Percentiles rank a stretch among this genome's conserved stretches.
Evolutionary conservation across 2,797 vertebrate species (phyloP).

Genomic region (Neosilurus hyrtlii): DNA sequence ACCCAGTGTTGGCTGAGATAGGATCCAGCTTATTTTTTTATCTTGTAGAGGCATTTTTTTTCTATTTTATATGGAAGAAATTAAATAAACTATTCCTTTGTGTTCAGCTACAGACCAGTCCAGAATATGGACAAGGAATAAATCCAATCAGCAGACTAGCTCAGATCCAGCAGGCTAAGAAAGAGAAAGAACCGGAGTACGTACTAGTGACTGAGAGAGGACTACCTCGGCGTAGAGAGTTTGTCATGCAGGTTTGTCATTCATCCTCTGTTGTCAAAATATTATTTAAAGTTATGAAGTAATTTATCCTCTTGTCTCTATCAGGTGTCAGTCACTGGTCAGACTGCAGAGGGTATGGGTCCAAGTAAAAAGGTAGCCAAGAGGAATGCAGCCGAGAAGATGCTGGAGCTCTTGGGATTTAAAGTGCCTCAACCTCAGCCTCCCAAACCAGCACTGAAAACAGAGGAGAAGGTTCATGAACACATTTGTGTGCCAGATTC

Average conservation of each 20-base stretch:
- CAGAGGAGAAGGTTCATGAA: constrained; percentile 87
- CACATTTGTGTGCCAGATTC: not conserved
- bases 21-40: too few relatives aligned
- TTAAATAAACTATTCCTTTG: constrained; percentile 32
- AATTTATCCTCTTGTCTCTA: not conserved
- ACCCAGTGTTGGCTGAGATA: too few relatives aligned
- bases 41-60: not conserved
- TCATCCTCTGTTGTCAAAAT: not conserved
- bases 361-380: constrained; percentile 98
- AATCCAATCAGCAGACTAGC: constrained; percentile 97
- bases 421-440: constrained; percentile 95
- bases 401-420: constrained; percentile 95
- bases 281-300: not conserved
- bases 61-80: not conserved
- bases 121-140: constrained; percentile 95
- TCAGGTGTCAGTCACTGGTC: constrained; percentile 89
- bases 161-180: constrained; percentile 98
- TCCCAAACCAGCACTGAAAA: constrained; percentile 94
- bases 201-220: constrained; percentile 90
- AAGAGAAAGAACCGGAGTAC: constrained; percentile 97
- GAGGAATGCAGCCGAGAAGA: constrained; percentile 96
- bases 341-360: constrained; percentile 91
- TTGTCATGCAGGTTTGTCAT: constrained; percentile 88
- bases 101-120: constrained; percentile 86
- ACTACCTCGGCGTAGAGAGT: constrained; percentile 91